phyloP scores from a whole-genome alignment of 1,140 invertebrate genomes.

The Tenebrio molitor region DNA sequence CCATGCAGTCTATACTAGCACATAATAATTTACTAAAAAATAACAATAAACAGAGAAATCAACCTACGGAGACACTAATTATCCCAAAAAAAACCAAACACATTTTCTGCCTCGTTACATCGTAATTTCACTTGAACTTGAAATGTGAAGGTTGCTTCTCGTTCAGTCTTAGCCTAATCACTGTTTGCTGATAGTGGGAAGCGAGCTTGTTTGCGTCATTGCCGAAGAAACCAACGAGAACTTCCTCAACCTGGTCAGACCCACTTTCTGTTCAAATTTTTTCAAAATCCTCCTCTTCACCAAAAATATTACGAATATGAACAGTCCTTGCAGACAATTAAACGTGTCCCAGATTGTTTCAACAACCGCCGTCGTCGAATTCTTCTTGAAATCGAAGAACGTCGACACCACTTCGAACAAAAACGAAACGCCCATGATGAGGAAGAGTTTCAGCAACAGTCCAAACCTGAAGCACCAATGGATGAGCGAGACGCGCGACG shows the following conservation, averaged over 20 bases:
- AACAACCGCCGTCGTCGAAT: constrained; percentile 45
- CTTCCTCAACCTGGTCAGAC: constrained; percentile 5
- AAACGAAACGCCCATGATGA: constrained; percentile 53
- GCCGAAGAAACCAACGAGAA: constrained; percentile 31
- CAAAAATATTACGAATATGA: constrained; percentile 70
- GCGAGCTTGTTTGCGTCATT: constrained; percentile 18
- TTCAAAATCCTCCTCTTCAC: constrained; percentile 68
- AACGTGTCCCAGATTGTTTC: constrained; percentile 52
- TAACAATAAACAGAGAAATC: no score
- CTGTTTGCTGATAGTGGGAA: constrained; percentile 14
- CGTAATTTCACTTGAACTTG: no score
- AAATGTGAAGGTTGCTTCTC: no score
- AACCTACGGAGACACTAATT: no score
- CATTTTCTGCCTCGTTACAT: no score
- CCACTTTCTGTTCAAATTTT: constrained; percentile 56
- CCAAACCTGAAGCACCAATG: constrained; percentile 48
- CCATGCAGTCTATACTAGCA: no score
- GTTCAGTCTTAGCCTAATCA: background rate
- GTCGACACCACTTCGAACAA: constrained; percentile 53
- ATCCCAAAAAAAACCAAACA: no score
- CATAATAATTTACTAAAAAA: no score
- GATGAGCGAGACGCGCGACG: background rate
- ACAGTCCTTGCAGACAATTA: constrained; percentile 61
- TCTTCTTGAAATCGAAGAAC: constrained; percentile 48
- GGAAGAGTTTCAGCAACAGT: constrained; percentile 51